Evolutionary conservation across 2,113 vertebrate species (phyloP).

Genomic region (Neolamprologus brichardi): DNA sequence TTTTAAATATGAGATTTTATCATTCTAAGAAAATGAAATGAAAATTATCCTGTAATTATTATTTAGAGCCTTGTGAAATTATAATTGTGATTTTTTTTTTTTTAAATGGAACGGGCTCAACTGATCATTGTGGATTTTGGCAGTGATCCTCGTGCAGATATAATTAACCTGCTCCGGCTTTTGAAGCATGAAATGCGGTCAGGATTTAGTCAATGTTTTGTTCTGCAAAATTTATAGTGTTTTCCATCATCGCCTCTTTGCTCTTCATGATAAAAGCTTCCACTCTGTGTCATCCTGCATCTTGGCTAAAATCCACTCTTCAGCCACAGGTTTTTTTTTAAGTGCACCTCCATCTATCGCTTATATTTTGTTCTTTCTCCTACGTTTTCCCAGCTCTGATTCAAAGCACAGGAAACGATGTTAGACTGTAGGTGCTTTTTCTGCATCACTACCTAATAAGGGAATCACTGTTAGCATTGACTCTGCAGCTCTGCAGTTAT

Average conservation of each 20-base stretch:
- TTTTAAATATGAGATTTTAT: neutral
- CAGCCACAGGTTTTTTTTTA: neutral
- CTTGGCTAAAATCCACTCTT: neutral
- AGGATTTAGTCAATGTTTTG: conserved; percentile 30
- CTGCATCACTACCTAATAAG: neutral
- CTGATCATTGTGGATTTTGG: neutral
- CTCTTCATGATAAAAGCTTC: conserved; percentile 39
- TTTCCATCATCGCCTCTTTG: conserved; percentile 37
- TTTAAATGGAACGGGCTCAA: neutral
- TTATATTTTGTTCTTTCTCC: neutral
- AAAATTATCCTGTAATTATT: neutral
- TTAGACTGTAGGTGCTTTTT: neutral
- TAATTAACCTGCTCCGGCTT: conserved; percentile 16
- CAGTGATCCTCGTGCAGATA: neutral
- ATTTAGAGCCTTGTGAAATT: neutral
- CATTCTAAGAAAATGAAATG: neutral
- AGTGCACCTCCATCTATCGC: no score
- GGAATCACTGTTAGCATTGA: neutral
- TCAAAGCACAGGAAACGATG: neutral
- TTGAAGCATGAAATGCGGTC: conserved; percentile 31
- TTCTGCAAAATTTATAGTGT: conserved; percentile 61
- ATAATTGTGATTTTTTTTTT: neutral
- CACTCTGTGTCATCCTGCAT: neutral
- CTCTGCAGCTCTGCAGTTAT: neutral
- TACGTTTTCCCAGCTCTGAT: neutral